A percentile compares a stretch with the other conserved stretches of the same genome.
Evolutionary conservation across 1,140 invertebrate genomes (phyloP).

Genomic region (Drosophila sp.): DNA sequence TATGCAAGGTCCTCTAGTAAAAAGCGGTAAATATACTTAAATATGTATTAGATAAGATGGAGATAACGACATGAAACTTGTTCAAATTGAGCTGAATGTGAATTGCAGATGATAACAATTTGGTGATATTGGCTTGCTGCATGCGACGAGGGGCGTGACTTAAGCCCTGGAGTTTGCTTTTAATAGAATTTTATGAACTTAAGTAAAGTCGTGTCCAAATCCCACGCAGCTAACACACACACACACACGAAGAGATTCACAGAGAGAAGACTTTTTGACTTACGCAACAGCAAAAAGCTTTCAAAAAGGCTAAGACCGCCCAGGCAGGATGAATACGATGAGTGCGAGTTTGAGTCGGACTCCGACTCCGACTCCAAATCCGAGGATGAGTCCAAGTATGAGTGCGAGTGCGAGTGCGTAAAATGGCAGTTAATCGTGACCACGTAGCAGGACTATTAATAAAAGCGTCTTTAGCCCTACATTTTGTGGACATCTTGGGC

Average conservation of each 20-base stretch:
- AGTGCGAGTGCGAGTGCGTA: constrained; percentile 68
- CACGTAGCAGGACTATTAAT: constrained; percentile 82
- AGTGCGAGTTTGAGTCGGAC: constrained; percentile 40
- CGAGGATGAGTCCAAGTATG: constrained; percentile 17
- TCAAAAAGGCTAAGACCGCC: constrained; percentile 73
- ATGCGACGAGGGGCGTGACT: constrained; percentile 43
- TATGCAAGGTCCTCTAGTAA: neutral
- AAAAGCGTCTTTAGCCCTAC: constrained; percentile 80
- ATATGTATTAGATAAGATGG: constrained; percentile 1
- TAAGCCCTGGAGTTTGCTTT: constrained; percentile 48
- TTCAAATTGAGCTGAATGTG: constrained; percentile 43
- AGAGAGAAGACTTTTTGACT: constrained; percentile 67
- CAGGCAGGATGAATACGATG: constrained; percentile 12
- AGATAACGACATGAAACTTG: constrained; percentile 17
- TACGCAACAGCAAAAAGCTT: constrained; percentile 83
- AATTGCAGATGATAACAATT: constrained; percentile 40
- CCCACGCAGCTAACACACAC: constrained; percentile 70
- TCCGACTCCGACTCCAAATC: constrained; percentile 17
- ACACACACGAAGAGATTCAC: constrained; percentile 43
- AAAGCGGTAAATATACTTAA: neutral
- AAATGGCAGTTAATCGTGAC: constrained; percentile 82
- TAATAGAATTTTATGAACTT: constrained; percentile 83
- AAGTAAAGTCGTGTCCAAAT: constrained; percentile 82
- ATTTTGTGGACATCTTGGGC: constrained; percentile 75
- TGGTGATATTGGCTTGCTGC: constrained; percentile 21